Conservation (phyloP, 2,888 invertebrate genomes). For the Agrochola lota region DNA sequence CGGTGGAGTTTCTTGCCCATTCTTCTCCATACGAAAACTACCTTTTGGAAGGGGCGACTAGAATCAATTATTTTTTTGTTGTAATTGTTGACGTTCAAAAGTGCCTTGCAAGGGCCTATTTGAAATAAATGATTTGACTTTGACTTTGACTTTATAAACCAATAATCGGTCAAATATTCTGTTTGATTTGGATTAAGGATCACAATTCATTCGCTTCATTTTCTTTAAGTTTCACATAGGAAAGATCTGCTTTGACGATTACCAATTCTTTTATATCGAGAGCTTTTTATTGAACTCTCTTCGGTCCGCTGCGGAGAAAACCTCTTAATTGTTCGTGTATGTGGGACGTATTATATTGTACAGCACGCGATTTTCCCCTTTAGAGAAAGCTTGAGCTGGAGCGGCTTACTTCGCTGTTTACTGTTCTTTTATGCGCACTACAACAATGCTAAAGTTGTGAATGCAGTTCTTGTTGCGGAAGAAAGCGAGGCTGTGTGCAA, state of each 20-base stretch:
- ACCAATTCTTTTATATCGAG: conserved; percentile 34
- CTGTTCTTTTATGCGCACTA: background rate
- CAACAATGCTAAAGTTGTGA: conserved; percentile 11
- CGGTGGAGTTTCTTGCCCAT: too few relatives aligned
- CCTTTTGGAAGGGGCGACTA: too few relatives aligned
- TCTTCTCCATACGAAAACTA: too few relatives aligned
- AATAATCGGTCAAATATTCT: background rate
- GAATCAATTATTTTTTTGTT: too few relatives aligned
- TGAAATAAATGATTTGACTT: too few relatives aligned
- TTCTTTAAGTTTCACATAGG: conserved; percentile 8
- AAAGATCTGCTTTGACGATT: conserved; percentile 3
- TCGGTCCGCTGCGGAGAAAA: conserved; percentile 21
- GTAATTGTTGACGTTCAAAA: too few relatives aligned
- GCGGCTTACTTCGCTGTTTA: conserved; percentile 5
- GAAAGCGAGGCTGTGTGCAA: background rate
- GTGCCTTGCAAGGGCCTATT: too few relatives aligned
- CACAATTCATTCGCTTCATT: conserved; percentile 5
- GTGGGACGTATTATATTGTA: conserved; percentile 21
- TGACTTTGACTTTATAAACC: too few relatives aligned
- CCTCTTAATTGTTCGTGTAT: conserved; percentile 25
- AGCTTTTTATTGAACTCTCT: conserved; percentile 18
- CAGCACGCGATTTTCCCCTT: conserved; percentile 14
- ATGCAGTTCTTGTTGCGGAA: conserved; percentile 1
- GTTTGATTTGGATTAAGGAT: background rate
- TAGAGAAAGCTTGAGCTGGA: conserved; percentile 10